These are phyloP conservation scores for Chromobotia macracanthus DNA, from an alignment of 2,797 vertebrate genomes.

Conservation along the genomic window DNA sequence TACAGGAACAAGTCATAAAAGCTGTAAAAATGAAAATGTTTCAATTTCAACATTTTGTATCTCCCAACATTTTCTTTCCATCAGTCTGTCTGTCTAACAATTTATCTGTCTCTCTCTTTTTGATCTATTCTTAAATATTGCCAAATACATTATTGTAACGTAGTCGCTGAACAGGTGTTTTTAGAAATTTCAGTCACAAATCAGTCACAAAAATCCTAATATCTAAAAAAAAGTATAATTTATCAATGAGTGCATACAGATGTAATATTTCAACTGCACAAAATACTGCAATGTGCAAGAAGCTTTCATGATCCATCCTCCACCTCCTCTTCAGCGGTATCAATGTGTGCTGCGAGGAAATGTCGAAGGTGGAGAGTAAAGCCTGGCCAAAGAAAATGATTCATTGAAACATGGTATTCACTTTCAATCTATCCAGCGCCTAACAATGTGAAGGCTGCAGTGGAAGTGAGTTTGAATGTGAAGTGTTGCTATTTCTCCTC, in stretches of 20 bases:
- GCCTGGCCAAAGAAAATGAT: conserved; percentile 57
- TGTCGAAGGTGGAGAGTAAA: conserved; percentile 49
- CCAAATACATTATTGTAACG: too few relatives aligned
- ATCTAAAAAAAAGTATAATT: conserved; percentile 11
- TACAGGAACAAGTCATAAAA: too few relatives aligned
- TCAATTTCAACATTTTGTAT: too few relatives aligned
- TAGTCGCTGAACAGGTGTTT: not conserved
- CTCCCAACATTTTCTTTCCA: too few relatives aligned
- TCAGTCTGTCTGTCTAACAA: too few relatives aligned
- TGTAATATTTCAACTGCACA: conserved; percentile 26
- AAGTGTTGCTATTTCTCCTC: conserved; percentile 80
- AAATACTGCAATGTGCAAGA: conserved; percentile 29
- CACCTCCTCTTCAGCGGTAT: conserved; percentile 48
- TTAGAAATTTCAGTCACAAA: too few relatives aligned
- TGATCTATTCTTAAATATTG: too few relatives aligned
- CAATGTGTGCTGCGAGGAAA: conserved; percentile 53
- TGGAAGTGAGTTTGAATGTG: conserved; percentile 79
- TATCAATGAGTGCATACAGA: conserved; percentile 33
- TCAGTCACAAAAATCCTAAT: not conserved
- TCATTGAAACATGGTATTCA: conserved; percentile 59
- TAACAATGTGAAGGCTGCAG: conserved; percentile 74
- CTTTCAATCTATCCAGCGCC: conserved; percentile 55
- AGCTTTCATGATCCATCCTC: conserved; percentile 53
- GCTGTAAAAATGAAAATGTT: too few relatives aligned
- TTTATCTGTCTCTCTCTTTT: too few relatives aligned